A percentile compares a stretch with the other conserved stretches of the same genome.
Evolutionary conservation across 2,888 invertebrate species (phyloP).

Genomic region (Spilosoma lubricipeda): DNA sequence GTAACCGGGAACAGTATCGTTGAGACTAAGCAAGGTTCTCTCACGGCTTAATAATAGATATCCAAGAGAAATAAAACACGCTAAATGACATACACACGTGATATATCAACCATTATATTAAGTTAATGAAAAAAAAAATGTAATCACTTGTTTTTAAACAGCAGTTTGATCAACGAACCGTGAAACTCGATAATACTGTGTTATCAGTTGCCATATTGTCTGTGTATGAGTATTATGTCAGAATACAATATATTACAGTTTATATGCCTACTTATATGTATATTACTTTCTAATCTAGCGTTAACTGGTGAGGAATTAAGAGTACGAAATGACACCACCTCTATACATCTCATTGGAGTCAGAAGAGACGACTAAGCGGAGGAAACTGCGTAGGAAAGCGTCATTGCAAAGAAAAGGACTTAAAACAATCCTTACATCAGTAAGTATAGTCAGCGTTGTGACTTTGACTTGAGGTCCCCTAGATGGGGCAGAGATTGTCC

Average conservation of each 20-base stretch:
- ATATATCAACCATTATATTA: neutral
- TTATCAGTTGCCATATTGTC: constrained; percentile 4
- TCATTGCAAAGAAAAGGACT: no score
- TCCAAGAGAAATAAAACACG: neutral
- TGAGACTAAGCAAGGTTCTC: no score
- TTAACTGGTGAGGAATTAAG: no score
- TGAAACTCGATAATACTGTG: neutral
- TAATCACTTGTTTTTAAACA: constrained; percentile 1
- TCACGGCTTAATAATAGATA: neutral
- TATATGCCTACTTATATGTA: neutral
- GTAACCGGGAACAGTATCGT: no score
- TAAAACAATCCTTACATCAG: no score
- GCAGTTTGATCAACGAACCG: neutral
- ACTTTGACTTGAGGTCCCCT: no score
- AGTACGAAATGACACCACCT: no score
- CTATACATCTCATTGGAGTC: no score
- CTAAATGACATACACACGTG: neutral
- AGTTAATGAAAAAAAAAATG: neutral
- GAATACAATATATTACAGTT: neutral
- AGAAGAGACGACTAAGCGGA: no score
- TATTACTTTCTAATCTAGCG: neutral
- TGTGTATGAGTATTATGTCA: neutral
- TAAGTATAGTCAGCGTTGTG: no score
- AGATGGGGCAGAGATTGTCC: no score
- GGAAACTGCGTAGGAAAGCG: no score